Percentiles rank a stretch among this genome's conserved stretches.
phyloP scores from a whole-genome alignment of 2,113 vertebrate species.

The Ceyx melanurus region DNA sequence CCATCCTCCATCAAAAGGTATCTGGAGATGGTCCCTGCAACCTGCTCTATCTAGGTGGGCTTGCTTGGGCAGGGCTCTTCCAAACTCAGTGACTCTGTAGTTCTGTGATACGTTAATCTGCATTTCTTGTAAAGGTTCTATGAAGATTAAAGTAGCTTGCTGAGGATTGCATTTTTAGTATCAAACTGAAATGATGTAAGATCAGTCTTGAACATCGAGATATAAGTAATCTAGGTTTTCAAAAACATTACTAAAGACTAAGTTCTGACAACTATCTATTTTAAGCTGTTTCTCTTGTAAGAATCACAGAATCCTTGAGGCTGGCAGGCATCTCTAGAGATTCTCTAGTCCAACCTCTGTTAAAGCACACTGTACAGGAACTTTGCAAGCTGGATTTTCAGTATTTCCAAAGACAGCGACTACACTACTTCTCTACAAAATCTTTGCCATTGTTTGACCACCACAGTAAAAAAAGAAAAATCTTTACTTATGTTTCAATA shows the following conservation, averaged over 20 bases:
- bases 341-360: neutral
- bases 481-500: neutral
- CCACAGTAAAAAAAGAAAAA: neutral
- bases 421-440: neutral
- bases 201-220: neutral
- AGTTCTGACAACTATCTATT: neutral
- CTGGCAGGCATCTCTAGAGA: neutral
- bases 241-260: neutral
- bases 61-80: neutral
- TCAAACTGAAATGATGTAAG: neutral
- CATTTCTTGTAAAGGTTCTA: neutral
- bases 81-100: neutral
- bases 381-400: neutral
- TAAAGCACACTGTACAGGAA: neutral
- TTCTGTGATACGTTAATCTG: neutral
- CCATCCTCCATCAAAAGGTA: neutral
- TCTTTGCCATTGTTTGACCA: neutral
- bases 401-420: neutral
- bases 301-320: neutral
- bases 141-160: neutral
- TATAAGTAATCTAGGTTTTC: neutral
- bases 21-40: neutral
- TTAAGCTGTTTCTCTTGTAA: neutral
- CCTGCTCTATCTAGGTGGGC: neutral
- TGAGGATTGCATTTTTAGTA: neutral